Conservation (phyloP, 2,888 invertebrate species). For the Ommatoiulus sabulosus region DNA sequence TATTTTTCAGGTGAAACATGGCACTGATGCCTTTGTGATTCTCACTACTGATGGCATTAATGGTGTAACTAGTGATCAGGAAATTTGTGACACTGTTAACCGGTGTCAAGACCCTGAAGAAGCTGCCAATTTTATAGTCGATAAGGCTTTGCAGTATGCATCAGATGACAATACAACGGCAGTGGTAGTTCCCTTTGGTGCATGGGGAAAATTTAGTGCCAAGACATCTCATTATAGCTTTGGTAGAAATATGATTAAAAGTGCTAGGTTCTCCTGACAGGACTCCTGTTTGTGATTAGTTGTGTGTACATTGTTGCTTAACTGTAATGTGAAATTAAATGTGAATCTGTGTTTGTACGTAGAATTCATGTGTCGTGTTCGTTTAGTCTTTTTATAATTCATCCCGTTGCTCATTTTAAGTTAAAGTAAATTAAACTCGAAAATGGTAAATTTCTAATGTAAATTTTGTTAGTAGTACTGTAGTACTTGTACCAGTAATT, state of each 20-base stretch:
- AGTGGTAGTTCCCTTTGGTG: conserved; percentile 70
- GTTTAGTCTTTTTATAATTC: not conserved
- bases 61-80: conserved; percentile 69
- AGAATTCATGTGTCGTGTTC: not conserved
- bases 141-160: conserved; percentile 70
- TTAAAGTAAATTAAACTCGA: not conserved
- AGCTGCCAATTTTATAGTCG: conserved; percentile 69
- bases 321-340: not conserved
- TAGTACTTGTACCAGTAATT: too few species aligned
- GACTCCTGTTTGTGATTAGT: not conserved
- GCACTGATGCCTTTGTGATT: conserved; percentile 70
- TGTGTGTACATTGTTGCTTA: not conserved
- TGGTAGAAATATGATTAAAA: conserved; percentile 59
- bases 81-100: conserved; percentile 68
- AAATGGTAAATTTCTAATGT: not conserved
- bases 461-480: not conserved
- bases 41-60: conserved; percentile 70
- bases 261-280: conserved; percentile 57
- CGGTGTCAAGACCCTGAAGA: conserved; percentile 68
- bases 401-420: not conserved
- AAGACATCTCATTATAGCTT: conserved; percentile 57
- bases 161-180: conserved; percentile 71
- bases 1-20: conserved; percentile 68
- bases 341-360: too few species aligned
- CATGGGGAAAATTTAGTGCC: conserved; percentile 68